Evolutionary conservation across 1,140 invertebrate species (phyloP), one percentile per base, ranked within the genome.

Genomic region (Ips typographus): DNA sequence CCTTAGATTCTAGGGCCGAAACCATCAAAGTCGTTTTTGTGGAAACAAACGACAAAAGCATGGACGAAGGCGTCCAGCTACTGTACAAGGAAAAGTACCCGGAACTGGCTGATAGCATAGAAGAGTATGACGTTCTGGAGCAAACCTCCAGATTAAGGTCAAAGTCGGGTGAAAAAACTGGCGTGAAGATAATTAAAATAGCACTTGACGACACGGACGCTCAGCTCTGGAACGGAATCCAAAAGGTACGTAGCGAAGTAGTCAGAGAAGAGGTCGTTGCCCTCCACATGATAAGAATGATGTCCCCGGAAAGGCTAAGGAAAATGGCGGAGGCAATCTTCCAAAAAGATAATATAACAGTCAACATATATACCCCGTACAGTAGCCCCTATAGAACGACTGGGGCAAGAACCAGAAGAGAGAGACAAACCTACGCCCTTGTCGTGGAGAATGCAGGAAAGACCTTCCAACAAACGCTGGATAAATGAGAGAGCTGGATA

Each of bases 271-370:
- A 70, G 40, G 38, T 3, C 4, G 22, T 70, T 4, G 53, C 41
- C 1, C 4, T 57, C 4, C 68, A 70, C 39, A 4, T 55, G 7
- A 2, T 70, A 2, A 44, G 47, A 5, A 22, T 22, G 5, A 70
- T 70, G 43, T 2, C 5, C 7, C 6, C 37, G 22, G 6, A 4
- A 44, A 37, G 38, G 7, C 37, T 56, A 3, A 64, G 51, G 42
- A 70, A 70, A 49, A 44, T 70, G 61, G 41, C 40, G 36, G 68
- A 70, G 40, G 38, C 22, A 40, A 44, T 70, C 2, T 65, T 70
- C 22, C 49, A 40, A 2, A 40, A 37, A 41, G 4, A 51, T 5
- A 37, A 64, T 8, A 44, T 52, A 36, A 6, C 4, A 40, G 60
- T 70, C 3, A 40, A 2, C 3, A 49, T 56, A 65, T 64, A 69